Conservation (phyloP, 2,888 invertebrate genomes). For the Hypselothyrea guttata region DNA sequence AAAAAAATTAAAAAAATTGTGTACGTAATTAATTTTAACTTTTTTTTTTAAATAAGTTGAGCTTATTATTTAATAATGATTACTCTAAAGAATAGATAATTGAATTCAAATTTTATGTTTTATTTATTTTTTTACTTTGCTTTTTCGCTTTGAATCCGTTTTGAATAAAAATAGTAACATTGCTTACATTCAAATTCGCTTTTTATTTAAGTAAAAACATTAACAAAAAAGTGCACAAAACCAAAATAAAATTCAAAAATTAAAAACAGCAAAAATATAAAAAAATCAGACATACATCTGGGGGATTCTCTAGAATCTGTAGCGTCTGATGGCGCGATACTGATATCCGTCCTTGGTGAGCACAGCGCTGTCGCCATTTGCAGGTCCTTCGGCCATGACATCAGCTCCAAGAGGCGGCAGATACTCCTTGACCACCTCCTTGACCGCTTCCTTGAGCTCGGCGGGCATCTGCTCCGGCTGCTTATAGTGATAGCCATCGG, state of each 20-base stretch:
- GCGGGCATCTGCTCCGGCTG: slow-evolving; percentile 59
- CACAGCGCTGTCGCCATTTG: slow-evolving; percentile 53
- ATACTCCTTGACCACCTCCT: slow-evolving; percentile 54
- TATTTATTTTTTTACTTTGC: no score
- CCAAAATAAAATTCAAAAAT: slow-evolving; percentile 10
- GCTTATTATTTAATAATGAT: no score
- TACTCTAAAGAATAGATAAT: no score
- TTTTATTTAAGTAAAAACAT: slow-evolving; percentile 27
- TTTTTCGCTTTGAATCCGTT: no score
- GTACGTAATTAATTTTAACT: no score
- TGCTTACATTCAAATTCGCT: not conserved
- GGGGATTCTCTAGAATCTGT: slow-evolving; percentile 58
- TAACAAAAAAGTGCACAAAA: slow-evolving; percentile 23
- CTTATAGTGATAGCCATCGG: slow-evolving; percentile 78
- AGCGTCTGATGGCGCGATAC: slow-evolving; percentile 73
- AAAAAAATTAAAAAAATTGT: no score
- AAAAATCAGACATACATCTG: no score
- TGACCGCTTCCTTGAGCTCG: slow-evolving; percentile 44
- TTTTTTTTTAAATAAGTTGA: no score
- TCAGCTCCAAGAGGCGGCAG: slow-evolving; percentile 59
- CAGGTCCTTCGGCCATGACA: slow-evolving; percentile 54
- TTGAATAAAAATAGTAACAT: no score
- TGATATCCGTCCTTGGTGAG: slow-evolving; percentile 76
- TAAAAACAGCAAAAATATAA: no score
- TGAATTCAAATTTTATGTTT: no score